A percentile compares a stretch with the other conserved stretches of the same genome.
Conservation (phyloP, 2,113 vertebrate species). For the Okapia johnstoni region DNA sequence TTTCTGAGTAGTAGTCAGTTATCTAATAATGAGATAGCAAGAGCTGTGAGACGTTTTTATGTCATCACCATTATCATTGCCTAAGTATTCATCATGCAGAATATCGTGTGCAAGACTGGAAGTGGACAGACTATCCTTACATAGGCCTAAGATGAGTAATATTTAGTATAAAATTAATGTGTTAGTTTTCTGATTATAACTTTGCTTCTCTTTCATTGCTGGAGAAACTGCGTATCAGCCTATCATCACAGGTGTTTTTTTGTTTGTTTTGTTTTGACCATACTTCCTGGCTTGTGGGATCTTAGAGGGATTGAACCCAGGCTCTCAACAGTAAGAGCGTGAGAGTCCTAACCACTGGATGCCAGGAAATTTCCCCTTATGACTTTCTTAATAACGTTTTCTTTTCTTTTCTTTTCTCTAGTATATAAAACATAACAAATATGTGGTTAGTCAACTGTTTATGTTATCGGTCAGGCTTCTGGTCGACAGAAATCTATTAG, state of each 20-base stretch:
- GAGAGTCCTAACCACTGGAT: neutral
- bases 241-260: neutral
- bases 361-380: neutral
- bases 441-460: neutral
- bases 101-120: neutral
- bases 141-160: neutral
- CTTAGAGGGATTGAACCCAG: neutral
- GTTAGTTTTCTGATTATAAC: neutral
- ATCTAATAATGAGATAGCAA: neutral
- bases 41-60: neutral
- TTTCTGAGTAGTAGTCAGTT: neutral
- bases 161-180: neutral
- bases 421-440: neutral
- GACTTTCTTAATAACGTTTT: neutral
- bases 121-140: neutral
- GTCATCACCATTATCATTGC: neutral
- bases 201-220: neutral
- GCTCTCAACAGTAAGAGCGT: neutral
- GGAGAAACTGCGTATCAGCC: neutral
- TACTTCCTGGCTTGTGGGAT: neutral
- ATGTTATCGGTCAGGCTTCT: neutral
- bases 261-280: neutral
- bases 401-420: neutral
- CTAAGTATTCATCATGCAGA: neutral
- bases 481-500: neutral